Percentiles rank a stretch among this genome's conserved stretches.
Conservation (phyloP, 2,113 vertebrate species). For the Vireo altiloquus region DNA sequence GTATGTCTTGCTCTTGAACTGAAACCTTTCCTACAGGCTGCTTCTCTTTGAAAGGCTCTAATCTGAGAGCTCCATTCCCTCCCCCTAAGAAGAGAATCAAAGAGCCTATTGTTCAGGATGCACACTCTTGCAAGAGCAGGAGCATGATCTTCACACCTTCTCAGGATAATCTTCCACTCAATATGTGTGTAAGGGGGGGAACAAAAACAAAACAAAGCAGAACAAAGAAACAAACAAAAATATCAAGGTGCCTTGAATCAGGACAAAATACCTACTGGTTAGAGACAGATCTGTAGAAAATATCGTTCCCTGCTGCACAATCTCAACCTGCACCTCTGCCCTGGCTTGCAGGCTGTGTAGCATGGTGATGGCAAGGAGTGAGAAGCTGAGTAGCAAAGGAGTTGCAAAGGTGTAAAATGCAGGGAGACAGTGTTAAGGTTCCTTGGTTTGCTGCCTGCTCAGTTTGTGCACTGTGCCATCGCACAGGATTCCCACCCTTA, state of each 20-base stretch:
- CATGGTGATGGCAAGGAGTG: not conserved
- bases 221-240: not conserved
- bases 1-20: not conserved
- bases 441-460: not conserved
- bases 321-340: not conserved
- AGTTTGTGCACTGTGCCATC: not conserved
- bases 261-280: not conserved
- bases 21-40: not conserved
- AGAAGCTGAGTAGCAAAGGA: not conserved
- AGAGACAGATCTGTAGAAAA: not conserved
- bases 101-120: fast-evolving
- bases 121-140: fast-evolving
- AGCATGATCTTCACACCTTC: not conserved
- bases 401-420: not conserved
- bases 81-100: not conserved
- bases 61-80: not conserved
- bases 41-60: not conserved
- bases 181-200: fast-evolving
- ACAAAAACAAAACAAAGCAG: fast-evolving
- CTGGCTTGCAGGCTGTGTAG: not conserved
- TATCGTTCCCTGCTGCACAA: not conserved
- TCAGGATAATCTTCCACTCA: not conserved
- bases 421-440: not conserved
- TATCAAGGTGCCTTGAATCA: not conserved
- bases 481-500: not conserved